phyloP scores from a whole-genome alignment of 2,888 invertebrate species.

The Lagria hirta region DNA sequence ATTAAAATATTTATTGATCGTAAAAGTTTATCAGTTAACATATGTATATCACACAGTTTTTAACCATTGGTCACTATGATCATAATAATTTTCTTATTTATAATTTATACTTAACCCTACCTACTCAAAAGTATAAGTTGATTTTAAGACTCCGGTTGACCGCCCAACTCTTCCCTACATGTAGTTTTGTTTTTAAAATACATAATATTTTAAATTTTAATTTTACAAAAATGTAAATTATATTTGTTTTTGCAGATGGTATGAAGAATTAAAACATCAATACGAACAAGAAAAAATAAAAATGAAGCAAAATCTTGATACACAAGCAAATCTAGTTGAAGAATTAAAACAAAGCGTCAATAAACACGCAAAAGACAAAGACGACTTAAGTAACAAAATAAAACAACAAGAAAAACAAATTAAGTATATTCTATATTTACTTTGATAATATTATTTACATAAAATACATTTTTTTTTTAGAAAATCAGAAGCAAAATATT shows the following conservation, averaged over 20 bases:
- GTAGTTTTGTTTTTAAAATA: no score
- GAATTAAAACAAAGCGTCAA: conserved; percentile 58
- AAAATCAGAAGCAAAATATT: conserved; percentile 53
- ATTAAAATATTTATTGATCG: no score
- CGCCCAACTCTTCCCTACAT: no score
- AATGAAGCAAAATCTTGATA: conserved; percentile 57
- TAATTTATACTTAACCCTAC: no score
- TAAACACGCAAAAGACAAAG: conserved; percentile 52
- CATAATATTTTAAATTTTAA: no score
- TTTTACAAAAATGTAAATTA: no score
- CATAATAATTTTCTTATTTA: no score
- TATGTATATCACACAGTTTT: no score
- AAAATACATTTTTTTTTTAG: conserved; percentile 41
- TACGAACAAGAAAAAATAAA: conserved; percentile 70
- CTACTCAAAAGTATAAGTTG: no score
- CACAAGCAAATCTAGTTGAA: conserved; percentile 54
- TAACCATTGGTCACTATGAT: no score
- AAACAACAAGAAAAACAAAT: conserved; percentile 58
- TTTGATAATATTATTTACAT: conserved; percentile 1
- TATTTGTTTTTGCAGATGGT: conserved; percentile 56
- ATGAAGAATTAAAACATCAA: conserved; percentile 74
- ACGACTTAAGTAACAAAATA: conserved; percentile 57
- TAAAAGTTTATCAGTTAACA: no score
- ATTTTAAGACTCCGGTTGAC: no score
- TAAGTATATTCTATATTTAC: conserved; percentile 46